Base-by-base conservation (phyloP, 35 echinoderm and acorn worm genomes). In the Ptychodera flava region DNA sequence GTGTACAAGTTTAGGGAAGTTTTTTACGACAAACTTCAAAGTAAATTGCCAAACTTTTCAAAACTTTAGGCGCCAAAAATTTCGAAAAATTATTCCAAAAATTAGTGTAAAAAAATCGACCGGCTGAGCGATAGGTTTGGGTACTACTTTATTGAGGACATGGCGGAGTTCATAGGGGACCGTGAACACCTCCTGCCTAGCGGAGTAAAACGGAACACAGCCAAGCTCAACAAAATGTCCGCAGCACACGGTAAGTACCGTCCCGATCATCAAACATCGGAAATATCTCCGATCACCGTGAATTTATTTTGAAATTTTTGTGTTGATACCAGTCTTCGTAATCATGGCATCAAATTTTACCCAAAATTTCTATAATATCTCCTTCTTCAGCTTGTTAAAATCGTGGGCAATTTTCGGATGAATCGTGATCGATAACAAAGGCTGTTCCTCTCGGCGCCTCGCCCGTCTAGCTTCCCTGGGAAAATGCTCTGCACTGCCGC, bases 401-500 rank as follows among this genome's bases (percentile, higher is more conserved):
- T 22, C 6, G 45, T 12, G 45, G 6, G 6, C 6, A 64, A 64
- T 12, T 64, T 64, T 64, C 22, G 22, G 45, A 22, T 64, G 45
- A 64, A 64, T 64, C 45, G 45, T 64, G 45, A 64, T 64, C 45
- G 45, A 64, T 64, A 64, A 64, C 45, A 64, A 64, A 64, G 45
- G 45, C 45, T 64, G 45, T 64, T 64, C 45, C 45, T 64, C 45
- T 64, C 45, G 45, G 45, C 45, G 45, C 45, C 45, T 64, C 45
- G 45, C 45, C 45, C 22, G 45, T 64, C 45, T 64, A 64, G 45
- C 45, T 64, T 64, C 45, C 45, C 45, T 64, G 45, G 45, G 45
- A 64, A 64, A 64, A 64, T 64, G 45, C 45, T 22, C 45, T 64
- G 45, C 22, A 12, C 22, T 64, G 45, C 45, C 45, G 45, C 45